Evolutionary conservation across 1,140 invertebrate species (phyloP).

Genomic region (Oppia nitens): DNA sequence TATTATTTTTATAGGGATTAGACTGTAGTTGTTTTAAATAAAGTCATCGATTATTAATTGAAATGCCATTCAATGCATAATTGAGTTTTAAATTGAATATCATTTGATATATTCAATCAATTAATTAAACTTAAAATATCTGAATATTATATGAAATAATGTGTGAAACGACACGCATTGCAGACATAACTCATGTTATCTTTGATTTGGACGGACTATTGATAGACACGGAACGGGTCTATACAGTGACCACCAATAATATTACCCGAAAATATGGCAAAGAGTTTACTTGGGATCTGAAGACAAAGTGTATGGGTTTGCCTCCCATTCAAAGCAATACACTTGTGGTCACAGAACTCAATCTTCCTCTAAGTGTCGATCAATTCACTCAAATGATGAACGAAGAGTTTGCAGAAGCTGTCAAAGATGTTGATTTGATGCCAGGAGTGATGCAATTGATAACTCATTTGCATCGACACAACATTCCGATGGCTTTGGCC

Average conservation of each 20-base stretch:
- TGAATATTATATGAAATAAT: no score
- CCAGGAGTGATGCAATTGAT: slow-evolving; percentile 13
- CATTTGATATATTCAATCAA: no score
- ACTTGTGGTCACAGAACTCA: not conserved
- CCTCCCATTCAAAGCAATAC: not conserved
- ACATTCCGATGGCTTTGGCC: slow-evolving; percentile 15
- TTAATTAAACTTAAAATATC: no score
- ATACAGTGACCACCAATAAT: not conserved
- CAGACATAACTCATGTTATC: slow-evolving; percentile 12
- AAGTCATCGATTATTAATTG: no score
- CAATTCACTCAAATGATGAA: not conserved
- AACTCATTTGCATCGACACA: slow-evolving; percentile 4
- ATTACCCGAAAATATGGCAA: not conserved
- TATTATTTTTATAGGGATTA: no score
- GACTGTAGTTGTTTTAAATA: no score
- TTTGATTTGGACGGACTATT: slow-evolving; percentile 18
- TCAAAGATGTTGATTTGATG: slow-evolving; percentile 8
- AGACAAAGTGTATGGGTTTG: slow-evolving; percentile 1
- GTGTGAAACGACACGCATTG: no score
- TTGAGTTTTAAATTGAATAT: no score
- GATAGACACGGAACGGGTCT: not conserved
- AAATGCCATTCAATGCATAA: no score
- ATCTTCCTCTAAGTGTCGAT: not conserved
- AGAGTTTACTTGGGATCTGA: not conserved
- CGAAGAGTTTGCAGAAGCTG: not conserved